Percentiles rank a stretch among this genome's conserved stretches.
Conservation (phyloP, 1,140 invertebrate genomes). For the Ceratina calcarata region DNA sequence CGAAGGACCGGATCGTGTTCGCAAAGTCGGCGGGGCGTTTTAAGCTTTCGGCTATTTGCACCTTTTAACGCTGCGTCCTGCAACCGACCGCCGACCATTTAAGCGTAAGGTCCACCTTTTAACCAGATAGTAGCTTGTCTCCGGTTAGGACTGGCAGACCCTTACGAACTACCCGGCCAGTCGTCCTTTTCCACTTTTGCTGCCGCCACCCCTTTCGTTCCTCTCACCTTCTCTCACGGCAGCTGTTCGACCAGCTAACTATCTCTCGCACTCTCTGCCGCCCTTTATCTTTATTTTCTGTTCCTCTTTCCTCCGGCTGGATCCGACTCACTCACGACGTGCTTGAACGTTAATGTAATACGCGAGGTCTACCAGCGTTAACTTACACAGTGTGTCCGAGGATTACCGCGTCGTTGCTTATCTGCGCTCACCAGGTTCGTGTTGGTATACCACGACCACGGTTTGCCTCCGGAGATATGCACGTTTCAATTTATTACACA, state of each 20-base stretch:
- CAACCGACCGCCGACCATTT: slow-evolving; percentile 60
- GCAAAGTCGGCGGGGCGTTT: slow-evolving; percentile 61
- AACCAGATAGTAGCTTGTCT: slow-evolving; percentile 28
- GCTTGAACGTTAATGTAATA: slow-evolving; percentile 72
- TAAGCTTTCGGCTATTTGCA: slow-evolving; percentile 63
- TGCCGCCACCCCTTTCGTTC: background rate
- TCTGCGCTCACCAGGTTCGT: slow-evolving; percentile 72
- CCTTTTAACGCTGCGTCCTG: slow-evolving; percentile 64
- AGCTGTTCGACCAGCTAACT: background rate
- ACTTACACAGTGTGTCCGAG: slow-evolving; percentile 76
- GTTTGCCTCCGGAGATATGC: slow-evolving; percentile 63
- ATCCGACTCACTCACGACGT: slow-evolving; percentile 8
- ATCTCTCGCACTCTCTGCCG: background rate
- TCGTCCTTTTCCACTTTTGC: background rate
- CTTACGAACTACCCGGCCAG: slow-evolving; percentile 24
- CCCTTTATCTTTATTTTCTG: slow-evolving; percentile 18
- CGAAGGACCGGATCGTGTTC: slow-evolving; percentile 36
- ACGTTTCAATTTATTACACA: slow-evolving; percentile 76
- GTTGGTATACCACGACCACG: slow-evolving; percentile 64
- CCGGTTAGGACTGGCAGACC: slow-evolving; percentile 24
- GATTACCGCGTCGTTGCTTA: slow-evolving; percentile 78
- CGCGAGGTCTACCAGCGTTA: slow-evolving; percentile 73
- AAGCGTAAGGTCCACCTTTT: slow-evolving; percentile 56
- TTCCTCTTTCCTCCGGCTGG: background rate
- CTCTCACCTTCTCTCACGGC: too few species aligned